Percentiles rank a stretch among this genome's conserved stretches.
phyloP scores from a whole-genome alignment of 1,140 invertebrate species.

The Helicoverpa zea region DNA sequence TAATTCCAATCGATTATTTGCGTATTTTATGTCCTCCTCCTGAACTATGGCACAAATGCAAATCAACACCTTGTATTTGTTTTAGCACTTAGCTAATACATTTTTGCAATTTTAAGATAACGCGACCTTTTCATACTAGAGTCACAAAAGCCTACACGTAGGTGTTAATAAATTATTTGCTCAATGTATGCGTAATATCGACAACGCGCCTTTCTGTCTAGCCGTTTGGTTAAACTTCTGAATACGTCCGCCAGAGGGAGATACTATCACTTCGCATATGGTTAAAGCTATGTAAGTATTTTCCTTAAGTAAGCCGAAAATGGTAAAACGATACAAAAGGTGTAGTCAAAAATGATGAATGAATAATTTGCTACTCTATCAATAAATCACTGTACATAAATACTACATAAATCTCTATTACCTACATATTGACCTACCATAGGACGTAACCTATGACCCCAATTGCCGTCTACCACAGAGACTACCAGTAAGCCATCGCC shows the following conservation, averaged over 20 bases:
- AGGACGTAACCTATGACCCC: neutral
- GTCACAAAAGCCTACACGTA: slow-evolving; percentile 16
- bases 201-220: slow-evolving; percentile 30
- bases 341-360: no score
- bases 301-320: neutral
- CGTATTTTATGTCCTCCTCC: no score
- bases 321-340: no score
- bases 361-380: no score
- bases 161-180: slow-evolving; percentile 13
- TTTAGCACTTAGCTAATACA: no score
- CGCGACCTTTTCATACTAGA: slow-evolving; percentile 9
- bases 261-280: neutral
- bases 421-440: no score
- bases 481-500: neutral
- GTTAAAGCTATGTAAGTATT: neutral
- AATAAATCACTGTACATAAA: no score
- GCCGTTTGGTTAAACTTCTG: neutral
- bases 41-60: no score
- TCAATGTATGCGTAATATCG: slow-evolving; percentile 26
- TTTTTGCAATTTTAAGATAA: neutral
- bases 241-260: neutral
- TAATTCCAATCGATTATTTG: no score
- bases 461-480: neutral
- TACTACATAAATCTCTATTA: no score
- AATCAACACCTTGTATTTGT: no score